Evolutionary conservation across 2,113 vertebrate species (phyloP), one percentile per base, ranked within the genome.

Genomic region (Neogale vison): DNA sequence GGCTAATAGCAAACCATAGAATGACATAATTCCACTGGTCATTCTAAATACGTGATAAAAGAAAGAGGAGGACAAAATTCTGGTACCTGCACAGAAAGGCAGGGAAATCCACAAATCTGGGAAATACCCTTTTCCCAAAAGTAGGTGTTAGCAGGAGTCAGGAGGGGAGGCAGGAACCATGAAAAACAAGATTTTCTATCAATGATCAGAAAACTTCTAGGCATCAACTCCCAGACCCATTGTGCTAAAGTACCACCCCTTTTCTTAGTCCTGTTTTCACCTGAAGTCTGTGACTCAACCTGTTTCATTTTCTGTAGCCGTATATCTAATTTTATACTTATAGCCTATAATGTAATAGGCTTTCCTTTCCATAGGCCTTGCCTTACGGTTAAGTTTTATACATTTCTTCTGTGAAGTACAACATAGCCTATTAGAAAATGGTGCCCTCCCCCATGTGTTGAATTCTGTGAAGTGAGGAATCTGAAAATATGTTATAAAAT

Each of bases 351-450:
- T 77, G 36, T 63, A 21, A 83, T 34, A 72, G 20, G 24, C n/a
- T 80, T 94, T 92, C 23, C 82, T 93, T 92, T 67, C 71, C 39
- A 61, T 74, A 95, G 89, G 55, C 29, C 59, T 89, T 83, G 34
- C 36, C 89, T 79, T 95, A 71, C 61, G 77, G 29, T 94, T 97
- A 65, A 86, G 74, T 69, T 95, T 42, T 59, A 57, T 71, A 13
- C 31, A 67, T 79, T 93, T 95, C 71, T 67, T 77, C 76, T 76
- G 29, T 85, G 80, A 96, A 93, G 39, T 61, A 83, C 74, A 77
- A 90, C 21, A 3, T 34, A 80, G 31, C 39, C 57, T 76, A 65
- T 39, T 88, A 42, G 74, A 92, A 90, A 87, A 23, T 39, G 31
- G 57, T 42, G 3, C 42, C 87, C 4, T 86, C 12, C 34, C 14